phyloP scores from a whole-genome alignment of 2,888 invertebrate genomes.

The Drosophila demipolita region DNA sequence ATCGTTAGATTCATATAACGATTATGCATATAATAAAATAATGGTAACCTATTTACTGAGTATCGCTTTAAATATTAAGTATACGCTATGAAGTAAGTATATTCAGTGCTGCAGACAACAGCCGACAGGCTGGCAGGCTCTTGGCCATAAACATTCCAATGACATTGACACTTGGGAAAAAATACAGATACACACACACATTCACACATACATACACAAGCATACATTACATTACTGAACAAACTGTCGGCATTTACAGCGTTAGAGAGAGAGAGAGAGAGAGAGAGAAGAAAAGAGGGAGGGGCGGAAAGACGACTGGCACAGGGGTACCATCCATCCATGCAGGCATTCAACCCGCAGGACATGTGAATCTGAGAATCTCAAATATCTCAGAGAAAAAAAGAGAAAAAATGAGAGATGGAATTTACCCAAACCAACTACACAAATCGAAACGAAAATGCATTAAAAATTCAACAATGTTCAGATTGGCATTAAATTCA shows the following conservation, averaged over 20 bases:
- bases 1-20: neutral
- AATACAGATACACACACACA: constrained; percentile 8
- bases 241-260: constrained; percentile 33
- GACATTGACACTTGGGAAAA: constrained; percentile 19
- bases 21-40: neutral
- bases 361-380: constrained; percentile 6
- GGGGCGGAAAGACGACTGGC: constrained; percentile 8
- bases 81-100: constrained; percentile 30
- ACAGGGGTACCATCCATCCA: constrained; percentile 38
- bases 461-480: constrained; percentile 65
- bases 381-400: neutral
- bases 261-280: too few relatives aligned
- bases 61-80: constrained; percentile 24
- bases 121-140: constrained; percentile 9
- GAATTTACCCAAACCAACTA: constrained; percentile 1
- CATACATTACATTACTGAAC: constrained; percentile 18
- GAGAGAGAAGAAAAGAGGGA: neutral
- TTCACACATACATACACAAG: neutral
- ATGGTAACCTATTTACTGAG: neutral
- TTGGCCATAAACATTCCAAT: constrained; percentile 41
- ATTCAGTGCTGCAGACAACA: constrained; percentile 23
- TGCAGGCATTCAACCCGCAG: neutral
- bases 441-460: constrained; percentile 61
- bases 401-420: neutral
- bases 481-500: neutral